Conservation (phyloP, 1,140 invertebrate species). For the Rhynchophorus ferrugineus region DNA sequence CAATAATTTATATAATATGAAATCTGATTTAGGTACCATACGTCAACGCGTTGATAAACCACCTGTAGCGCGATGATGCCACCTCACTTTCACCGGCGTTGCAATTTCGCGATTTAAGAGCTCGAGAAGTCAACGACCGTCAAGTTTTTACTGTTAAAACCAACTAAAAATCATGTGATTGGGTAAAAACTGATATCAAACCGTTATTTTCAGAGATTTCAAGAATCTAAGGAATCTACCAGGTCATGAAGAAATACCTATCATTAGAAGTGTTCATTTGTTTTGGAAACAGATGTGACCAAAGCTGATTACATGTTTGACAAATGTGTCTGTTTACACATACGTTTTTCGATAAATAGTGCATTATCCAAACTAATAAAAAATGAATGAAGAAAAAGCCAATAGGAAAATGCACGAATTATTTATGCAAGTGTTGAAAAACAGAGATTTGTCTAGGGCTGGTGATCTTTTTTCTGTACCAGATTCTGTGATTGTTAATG, state of each 20-base stretch:
- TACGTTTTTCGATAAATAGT: background rate
- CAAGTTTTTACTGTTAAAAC: constrained; percentile 11
- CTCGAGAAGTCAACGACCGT: constrained; percentile 13
- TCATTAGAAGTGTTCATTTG: background rate
- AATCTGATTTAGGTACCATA: too few relatives aligned
- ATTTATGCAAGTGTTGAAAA: constrained; percentile 76
- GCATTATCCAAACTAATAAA: background rate
- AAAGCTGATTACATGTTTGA: constrained; percentile 6
- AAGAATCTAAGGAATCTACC: constrained; percentile 15
- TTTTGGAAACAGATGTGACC: constrained; percentile 8
- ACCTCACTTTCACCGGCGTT: constrained; percentile 3
- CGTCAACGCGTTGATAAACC: too few relatives aligned
- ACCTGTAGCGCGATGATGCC: constrained; percentile 3
- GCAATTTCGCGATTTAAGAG: constrained; percentile 6
- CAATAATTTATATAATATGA: too few relatives aligned
- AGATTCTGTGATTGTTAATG: constrained; percentile 77
- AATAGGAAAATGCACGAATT: constrained; percentile 72
- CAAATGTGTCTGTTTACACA: constrained; percentile 1
- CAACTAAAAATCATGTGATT: constrained; percentile 20
- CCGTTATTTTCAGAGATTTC: constrained; percentile 11
- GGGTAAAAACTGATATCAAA: constrained; percentile 17
- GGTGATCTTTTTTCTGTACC: constrained; percentile 85
- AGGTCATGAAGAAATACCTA: background rate
- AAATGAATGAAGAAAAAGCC: constrained; percentile 25
- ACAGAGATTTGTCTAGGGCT: constrained; percentile 81